A percentile compares a stretch with the other conserved stretches of the same genome.
phyloP scores from a whole-genome alignment of 2,113 vertebrate genomes.

The Amphilophus citrinellus region DNA sequence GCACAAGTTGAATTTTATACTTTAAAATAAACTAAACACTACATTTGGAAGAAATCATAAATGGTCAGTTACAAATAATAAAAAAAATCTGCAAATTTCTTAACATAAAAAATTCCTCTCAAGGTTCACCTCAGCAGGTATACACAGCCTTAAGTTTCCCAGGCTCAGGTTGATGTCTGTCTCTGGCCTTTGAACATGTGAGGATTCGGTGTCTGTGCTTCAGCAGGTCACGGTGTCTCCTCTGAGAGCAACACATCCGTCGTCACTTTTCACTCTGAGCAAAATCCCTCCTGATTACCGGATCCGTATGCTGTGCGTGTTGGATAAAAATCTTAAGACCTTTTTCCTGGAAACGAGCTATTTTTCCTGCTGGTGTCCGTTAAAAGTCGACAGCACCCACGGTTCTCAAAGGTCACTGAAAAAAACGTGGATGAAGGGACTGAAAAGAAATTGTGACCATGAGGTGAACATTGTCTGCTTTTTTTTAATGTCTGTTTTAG shows the following conservation, averaged over 20 bases:
- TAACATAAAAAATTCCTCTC: neutral
- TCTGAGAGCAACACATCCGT: slow-evolving; percentile 30
- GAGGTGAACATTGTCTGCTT: neutral
- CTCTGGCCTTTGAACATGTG: neutral
- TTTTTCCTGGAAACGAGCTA: neutral
- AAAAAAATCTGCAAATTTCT: neutral
- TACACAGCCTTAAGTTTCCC: neutral
- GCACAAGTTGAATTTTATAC: fast-evolving
- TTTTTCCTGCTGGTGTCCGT: slow-evolving; percentile 1
- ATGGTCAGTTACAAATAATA: neutral
- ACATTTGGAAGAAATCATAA: neutral
- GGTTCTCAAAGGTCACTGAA: neutral
- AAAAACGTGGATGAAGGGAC: neutral
- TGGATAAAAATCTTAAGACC: slow-evolving; percentile 2
- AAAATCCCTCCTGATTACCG: neutral
- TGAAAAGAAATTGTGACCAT: neutral
- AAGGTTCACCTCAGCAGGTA: neutral
- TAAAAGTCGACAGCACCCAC: neutral
- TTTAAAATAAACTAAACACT: neutral
- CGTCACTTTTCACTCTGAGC: slow-evolving; percentile 38
- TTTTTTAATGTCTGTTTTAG: neutral
- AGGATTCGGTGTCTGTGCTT: neutral
- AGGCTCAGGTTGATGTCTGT: neutral
- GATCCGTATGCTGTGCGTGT: neutral
- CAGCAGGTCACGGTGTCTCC: neutral